Conservation (phyloP, 2,797 vertebrate genomes). For the Numenius phaeopus region DNA sequence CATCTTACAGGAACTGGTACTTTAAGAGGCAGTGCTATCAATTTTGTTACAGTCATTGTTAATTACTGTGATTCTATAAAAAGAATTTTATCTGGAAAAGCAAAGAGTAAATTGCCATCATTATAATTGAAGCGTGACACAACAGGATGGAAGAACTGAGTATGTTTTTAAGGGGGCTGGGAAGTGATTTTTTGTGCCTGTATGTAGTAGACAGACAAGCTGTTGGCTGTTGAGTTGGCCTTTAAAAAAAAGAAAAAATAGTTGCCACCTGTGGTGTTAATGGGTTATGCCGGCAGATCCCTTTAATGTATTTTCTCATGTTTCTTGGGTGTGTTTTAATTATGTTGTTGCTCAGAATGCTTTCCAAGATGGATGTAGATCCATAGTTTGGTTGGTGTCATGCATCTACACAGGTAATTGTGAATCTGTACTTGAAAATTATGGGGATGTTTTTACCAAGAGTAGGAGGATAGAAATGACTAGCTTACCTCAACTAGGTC, state of each 20-base stretch:
- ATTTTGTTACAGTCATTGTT: slow-evolving; percentile 4
- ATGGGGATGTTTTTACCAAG: neutral
- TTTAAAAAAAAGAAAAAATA: neutral
- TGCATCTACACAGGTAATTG: neutral
- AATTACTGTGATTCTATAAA: slow-evolving; percentile 14
- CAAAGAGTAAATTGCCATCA: slow-evolving; percentile 24
- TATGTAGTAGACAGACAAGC: slow-evolving; percentile 29
- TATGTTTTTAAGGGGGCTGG: slow-evolving; percentile 1
- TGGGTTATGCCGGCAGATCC: neutral
- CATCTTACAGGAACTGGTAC: neutral
- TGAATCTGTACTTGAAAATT: neutral
- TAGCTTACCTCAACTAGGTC: slow-evolving; percentile 10
- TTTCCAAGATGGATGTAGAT: neutral
- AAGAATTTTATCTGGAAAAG: slow-evolving; percentile 35
- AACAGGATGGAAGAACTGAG: slow-evolving; percentile 6
- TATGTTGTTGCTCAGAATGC: neutral
- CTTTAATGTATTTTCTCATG: slow-evolving; percentile 16
- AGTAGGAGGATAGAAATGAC: neutral
- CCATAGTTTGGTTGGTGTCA: neutral
- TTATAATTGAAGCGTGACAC: slow-evolving; percentile 33
- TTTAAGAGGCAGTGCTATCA: neutral
- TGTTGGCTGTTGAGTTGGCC: slow-evolving; percentile 23
- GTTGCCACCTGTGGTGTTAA: slow-evolving; percentile 46
- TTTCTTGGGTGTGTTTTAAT: slow-evolving; percentile 17
- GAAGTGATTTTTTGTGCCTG: slow-evolving; percentile 4